Percentiles rank a stretch among this genome's conserved stretches.
phyloP scores from a whole-genome alignment of 1,140 invertebrate genomes.

The Bradysia coprophila region DNA sequence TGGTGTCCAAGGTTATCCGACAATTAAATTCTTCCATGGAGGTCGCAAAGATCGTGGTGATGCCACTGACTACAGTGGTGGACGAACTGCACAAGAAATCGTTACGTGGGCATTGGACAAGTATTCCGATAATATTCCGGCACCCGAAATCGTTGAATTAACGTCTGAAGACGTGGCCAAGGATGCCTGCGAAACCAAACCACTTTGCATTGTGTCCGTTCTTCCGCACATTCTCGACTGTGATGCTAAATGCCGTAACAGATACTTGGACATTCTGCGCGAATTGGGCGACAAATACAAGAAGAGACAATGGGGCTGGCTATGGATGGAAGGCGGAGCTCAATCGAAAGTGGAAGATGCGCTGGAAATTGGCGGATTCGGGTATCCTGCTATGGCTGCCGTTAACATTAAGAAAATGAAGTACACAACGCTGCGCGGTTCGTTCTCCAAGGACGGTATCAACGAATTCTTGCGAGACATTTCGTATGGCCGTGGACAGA shows the following conservation, averaged over 20 bases:
- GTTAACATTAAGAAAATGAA: conserved; percentile 96
- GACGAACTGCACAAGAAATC: conserved; percentile 81
- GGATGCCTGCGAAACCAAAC: conserved; percentile 61
- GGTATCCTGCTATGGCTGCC: conserved; percentile 87
- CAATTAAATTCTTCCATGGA: conserved; percentile 85
- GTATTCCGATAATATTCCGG: conserved; percentile 58
- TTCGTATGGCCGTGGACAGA: conserved; percentile 85
- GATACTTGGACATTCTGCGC: conserved; percentile 60
- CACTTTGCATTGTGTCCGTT: conserved; percentile 84
- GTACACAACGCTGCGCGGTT: conserved; percentile 81
- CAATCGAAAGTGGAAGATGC: conserved; percentile 73
- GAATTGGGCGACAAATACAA: conserved; percentile 83
- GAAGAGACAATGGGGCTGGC: conserved; percentile 94
- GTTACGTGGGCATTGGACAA: conserved; percentile 80
- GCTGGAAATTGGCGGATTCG: conserved; percentile 85
- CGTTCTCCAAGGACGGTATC: conserved; percentile 89
- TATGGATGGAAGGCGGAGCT: conserved; percentile 82
- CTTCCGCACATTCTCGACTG: conserved; percentile 96
- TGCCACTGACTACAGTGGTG: conserved; percentile 69
- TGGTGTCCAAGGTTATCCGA: conserved; percentile 84
- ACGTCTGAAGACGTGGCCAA: conserved; percentile 41
- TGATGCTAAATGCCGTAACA: conserved; percentile 82
- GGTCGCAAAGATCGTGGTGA: conserved; percentile 57
- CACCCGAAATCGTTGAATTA: conserved; percentile 77
- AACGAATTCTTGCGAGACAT: conserved; percentile 89